Conservation (phyloP, 2,113 vertebrate genomes). For the Chionomys nivalis region DNA sequence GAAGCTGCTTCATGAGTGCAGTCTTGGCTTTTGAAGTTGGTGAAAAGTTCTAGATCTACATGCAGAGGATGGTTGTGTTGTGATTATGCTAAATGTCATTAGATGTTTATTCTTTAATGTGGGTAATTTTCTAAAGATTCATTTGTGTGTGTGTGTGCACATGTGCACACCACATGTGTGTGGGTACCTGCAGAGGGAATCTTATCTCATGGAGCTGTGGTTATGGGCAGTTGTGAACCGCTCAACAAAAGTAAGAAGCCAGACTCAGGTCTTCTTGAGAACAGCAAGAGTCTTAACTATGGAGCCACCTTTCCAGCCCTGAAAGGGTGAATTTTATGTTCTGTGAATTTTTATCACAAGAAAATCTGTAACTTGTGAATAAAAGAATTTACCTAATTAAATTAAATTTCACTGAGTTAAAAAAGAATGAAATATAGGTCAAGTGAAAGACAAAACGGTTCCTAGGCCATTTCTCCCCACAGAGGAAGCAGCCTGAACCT, state of each 20-base stretch:
- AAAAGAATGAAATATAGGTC: conserved; percentile 12
- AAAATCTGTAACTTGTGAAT: not conserved
- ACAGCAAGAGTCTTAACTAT: not conserved
- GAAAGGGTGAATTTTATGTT: not conserved
- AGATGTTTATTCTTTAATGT: not conserved
- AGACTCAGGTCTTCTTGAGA: not conserved
- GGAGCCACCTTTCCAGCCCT: not conserved
- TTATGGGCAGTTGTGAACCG: not conserved
- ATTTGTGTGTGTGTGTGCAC: not conserved
- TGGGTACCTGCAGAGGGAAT: not conserved
- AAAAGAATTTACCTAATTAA: not conserved
- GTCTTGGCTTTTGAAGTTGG: not conserved
- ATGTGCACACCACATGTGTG: no score
- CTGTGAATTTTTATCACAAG: not conserved
- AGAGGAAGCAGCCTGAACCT: not conserved
- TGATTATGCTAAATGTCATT: not conserved
- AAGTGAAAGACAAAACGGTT: not conserved
- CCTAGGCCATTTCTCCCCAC: not conserved
- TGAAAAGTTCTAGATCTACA: not conserved
- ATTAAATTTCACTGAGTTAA: conserved; percentile 11
- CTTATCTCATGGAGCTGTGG: not conserved
- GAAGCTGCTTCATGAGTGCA: rapidly evolving
- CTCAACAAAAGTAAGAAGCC: not conserved
- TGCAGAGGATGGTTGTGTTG: not conserved
- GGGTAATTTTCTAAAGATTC: not conserved